A percentile compares a stretch with the other conserved stretches of the same genome.
These are phyloP conservation scores for Adelphocoris suturalis DNA, from an alignment of 2,888 invertebrate genomes.

Conservation along the genomic window DNA sequence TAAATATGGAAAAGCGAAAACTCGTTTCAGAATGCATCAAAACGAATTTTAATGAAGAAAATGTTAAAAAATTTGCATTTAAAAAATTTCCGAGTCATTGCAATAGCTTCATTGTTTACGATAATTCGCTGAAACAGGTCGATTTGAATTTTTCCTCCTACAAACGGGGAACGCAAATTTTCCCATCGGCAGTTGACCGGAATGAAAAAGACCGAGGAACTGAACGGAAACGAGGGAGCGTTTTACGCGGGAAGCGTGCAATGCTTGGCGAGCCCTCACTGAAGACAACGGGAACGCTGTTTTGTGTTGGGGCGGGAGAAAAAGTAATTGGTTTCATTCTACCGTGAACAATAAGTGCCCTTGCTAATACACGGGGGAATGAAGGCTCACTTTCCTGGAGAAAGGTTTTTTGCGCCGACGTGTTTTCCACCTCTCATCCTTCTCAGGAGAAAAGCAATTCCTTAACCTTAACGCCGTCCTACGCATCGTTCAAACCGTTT, in stretches of 20 bases:
- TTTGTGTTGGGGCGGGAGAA: slow-evolving; percentile 12
- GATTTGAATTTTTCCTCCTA: no score
- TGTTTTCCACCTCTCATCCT: slow-evolving; percentile 55
- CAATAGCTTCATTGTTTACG: no score
- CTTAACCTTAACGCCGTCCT: not conserved
- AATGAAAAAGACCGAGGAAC: no score
- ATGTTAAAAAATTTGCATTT: no score
- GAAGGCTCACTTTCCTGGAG: slow-evolving; percentile 28
- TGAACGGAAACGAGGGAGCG: not conserved
- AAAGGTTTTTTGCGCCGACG: slow-evolving; percentile 24
- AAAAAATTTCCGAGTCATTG: no score
- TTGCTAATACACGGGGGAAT: slow-evolving; percentile 56
- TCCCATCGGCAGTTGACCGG: no score
- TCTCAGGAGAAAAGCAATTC: slow-evolving; percentile 41
- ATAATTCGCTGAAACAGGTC: no score
- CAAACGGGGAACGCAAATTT: no score
- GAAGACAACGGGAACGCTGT: slow-evolving; percentile 49
- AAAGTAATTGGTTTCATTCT: slow-evolving; percentile 56
- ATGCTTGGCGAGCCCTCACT: not conserved
- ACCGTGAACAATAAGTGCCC: slow-evolving; percentile 59
- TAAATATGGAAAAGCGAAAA: no score
- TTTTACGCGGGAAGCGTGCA: slow-evolving; percentile 18
- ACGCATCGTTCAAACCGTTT: no score
- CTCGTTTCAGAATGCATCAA: no score
- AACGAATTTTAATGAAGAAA: no score